Evolutionary conservation across 2,113 vertebrate species (phyloP).

Genomic region (Thamnophis sirtalis): DNA sequence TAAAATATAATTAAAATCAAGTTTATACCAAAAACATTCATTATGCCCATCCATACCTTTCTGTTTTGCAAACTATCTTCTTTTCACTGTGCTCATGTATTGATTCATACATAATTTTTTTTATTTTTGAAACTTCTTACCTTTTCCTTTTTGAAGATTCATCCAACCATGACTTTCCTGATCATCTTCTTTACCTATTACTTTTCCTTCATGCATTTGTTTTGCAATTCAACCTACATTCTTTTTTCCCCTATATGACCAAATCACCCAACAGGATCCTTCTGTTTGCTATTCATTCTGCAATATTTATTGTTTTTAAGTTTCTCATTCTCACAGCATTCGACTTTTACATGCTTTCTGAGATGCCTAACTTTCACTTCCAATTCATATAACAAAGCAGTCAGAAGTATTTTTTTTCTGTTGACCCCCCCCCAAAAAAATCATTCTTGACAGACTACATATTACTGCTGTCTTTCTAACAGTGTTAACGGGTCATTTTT

Average conservation of each 20-base stretch:
- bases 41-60: neutral
- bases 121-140: neutral
- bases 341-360: neutral
- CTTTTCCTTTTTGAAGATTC: neutral
- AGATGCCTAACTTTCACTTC: neutral
- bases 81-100: neutral
- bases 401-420: neutral
- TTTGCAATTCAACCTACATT: neutral
- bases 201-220: neutral
- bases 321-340: neutral
- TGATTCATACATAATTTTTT: neutral
- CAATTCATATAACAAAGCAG: neutral
- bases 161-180: neutral
- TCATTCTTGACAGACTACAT: neutral
- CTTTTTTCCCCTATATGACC: neutral
- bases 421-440: neutral
- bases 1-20: neutral
- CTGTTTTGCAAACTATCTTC: neutral
- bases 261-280: neutral
- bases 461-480: neutral
- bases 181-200: neutral
- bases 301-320: neutral
- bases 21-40: neutral
- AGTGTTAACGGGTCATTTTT: neutral
- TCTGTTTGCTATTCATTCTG: neutral